Evolutionary conservation across 2,888 invertebrate species (phyloP), one percentile per base, ranked within the genome.

Genomic region (Altica lythri): DNA sequence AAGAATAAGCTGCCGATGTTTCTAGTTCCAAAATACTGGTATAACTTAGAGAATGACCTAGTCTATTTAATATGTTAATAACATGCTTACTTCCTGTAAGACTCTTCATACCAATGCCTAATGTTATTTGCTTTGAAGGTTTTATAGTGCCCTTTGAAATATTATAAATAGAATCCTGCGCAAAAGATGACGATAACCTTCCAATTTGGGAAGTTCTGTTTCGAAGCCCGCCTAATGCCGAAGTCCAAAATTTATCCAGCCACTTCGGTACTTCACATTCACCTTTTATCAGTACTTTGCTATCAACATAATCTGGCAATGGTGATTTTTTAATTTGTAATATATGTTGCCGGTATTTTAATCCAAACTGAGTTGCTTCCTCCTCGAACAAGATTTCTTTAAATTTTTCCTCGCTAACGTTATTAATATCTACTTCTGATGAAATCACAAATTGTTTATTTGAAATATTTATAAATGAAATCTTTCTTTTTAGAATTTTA

Each of bases 241-340:
- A 59, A 22, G 29, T 55, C 57, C 60, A 64, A 62, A 62, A 64
- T 46, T 55, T 18, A 56, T 46, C 10, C 13, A 63, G 45, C 59
- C 62, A 62, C 48, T 56, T 54, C 12, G 65, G 62, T 55, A 65
- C 37, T 45, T 62, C 59, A 30, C 64, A 65, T 30, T 65, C 63
- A 38, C 65, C 62, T 47, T 61, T 53, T 40, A 58, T 35, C 14
- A 65, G 46, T 30, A 40, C 45, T 45, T 63, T 50, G 37, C 46
- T 54, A 34, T 64, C 59, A 8, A 64, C 32, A 13, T 19, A 58
- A 53, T 60, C 60, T 22, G 64, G 38, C 48, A 64, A 62, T 43
- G 43, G n/a, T n/a, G n/a, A n/a, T n/a, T n/a, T n/a, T n/a, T n/a
- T 18, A 25, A 53, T 55, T 55, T 50, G 50, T 8, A 55, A 14